These are phyloP conservation scores for Ahaetulla prasina DNA, from an alignment of 2,113 vertebrate genomes.

Conservation along the genomic window DNA sequence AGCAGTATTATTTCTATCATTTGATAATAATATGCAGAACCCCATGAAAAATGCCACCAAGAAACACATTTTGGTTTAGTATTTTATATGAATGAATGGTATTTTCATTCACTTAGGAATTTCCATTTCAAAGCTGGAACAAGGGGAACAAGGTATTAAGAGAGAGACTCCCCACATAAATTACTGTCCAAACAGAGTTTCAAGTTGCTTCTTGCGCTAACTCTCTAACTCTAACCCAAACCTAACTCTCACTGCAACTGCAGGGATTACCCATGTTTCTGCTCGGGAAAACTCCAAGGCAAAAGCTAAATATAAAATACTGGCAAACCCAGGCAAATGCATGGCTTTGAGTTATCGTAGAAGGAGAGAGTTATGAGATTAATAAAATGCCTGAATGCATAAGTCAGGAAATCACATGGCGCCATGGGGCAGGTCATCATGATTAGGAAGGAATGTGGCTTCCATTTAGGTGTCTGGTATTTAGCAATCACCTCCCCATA, in stretches of 20 bases:
- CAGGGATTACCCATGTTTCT: neutral
- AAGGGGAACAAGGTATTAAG: neutral
- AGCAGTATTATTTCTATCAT: neutral
- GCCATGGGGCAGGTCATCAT: neutral
- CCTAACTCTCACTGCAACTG: neutral
- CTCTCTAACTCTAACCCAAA: neutral
- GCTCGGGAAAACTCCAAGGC: neutral
- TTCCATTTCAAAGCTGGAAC: neutral
- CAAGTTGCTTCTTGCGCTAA: neutral
- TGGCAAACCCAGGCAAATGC: constrained; percentile 18
- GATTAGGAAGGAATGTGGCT: neutral
- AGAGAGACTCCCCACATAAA: neutral
- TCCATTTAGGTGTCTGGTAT: neutral
- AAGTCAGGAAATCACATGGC: constrained; percentile 8
- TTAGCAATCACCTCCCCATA: neutral
- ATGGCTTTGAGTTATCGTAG: constrained; percentile 10
- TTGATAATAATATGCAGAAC: neutral
- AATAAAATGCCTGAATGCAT: neutral
- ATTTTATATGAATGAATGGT: neutral
- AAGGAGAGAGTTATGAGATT: constrained; percentile 8
- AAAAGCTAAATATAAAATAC: neutral
- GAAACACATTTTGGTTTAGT: neutral
- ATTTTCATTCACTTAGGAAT: neutral
- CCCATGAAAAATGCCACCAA: neutral
- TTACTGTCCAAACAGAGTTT: neutral